Percentiles rank a stretch among this genome's conserved stretches.
phyloP scores from a whole-genome alignment of 2,888 invertebrate species.

The Lamellibrachia satsuma region DNA sequence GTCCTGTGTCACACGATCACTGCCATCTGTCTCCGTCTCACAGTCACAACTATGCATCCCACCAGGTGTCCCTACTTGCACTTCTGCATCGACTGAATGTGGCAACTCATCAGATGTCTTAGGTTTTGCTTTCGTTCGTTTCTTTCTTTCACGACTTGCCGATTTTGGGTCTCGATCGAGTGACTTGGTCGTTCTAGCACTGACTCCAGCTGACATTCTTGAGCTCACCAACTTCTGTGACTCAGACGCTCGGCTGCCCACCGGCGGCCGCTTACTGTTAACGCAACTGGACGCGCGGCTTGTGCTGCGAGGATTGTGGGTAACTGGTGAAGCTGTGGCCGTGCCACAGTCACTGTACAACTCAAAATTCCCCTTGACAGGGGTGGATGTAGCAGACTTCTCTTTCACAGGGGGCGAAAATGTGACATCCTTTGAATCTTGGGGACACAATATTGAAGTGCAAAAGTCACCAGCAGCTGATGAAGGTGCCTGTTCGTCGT shows the following conservation, averaged over 20 bases:
- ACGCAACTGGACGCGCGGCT: background rate
- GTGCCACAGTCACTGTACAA: background rate
- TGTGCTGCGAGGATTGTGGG: background rate
- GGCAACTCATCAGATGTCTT: background rate
- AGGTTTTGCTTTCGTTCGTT: background rate
- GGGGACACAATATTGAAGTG: background rate
- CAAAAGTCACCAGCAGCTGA: background rate
- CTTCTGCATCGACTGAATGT: background rate
- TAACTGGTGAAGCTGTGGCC: background rate
- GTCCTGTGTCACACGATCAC: background rate
- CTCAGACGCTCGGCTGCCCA: background rate
- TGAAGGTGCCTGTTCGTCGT: background rate
- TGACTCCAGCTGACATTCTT: background rate
- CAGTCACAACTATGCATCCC: background rate
- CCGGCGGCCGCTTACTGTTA: background rate
- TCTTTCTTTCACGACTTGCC: background rate
- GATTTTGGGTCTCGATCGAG: background rate
- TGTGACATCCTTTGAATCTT: background rate
- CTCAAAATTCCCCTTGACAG: background rate
- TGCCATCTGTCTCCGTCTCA: background rate
- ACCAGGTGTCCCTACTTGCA: background rate
- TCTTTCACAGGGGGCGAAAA: background rate
- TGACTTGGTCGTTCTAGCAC: background rate
- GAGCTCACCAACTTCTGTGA: background rate
- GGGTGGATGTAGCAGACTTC: background rate